Base-by-base conservation (phyloP, 2,888 invertebrate species). In the Harmothoe impar region DNA sequence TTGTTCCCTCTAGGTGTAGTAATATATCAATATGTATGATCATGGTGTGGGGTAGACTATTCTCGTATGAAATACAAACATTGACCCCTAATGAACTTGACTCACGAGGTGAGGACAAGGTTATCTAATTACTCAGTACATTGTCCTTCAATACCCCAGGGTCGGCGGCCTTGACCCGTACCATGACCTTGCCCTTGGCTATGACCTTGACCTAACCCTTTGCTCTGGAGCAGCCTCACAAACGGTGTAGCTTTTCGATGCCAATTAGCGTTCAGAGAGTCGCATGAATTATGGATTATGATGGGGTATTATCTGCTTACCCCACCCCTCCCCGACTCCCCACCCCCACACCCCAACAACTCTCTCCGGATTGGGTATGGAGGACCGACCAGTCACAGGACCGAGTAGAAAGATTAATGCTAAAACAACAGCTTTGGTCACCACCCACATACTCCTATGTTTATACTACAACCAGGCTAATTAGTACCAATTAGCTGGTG, bases 191-290 rank as follows among this genome's bases (percentile, higher is more conserved):
- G 81, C 31, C 33, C 43, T 33, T 81, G 81, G 81, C 7, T 35
- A 23, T 81, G 81, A 81, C 81, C 81, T 81, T 81, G 81, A 81
- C 23, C 35, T 43, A 35, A 33, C 81, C 81, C 43, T 81, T 81
- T 81, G 81, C 31, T 35, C 81, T 81, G 31, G 81, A 3, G 0
- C 81, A 17, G 43, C 81, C 81, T 15, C 23, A 81, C 81, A 81
- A 81, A 81, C 43, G 35, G 81, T 81, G 43, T 81, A 33, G 33
- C 43, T 81, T 81, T 77, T 81, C 81, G 20, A 35, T 35, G 81
- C 25, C 81, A 81, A 81, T 81, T 81, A 81, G 81, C 33, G 33
- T 33, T 33, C 35, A 7, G 81, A 17, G 81, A 17, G 77, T 77
- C 10, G 0, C 17, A 43, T 81, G 43, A 33, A 43, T 81, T 81